Evolutionary conservation across 2,888 invertebrate genomes (phyloP), one percentile per base, ranked within the genome.

Genomic region (Drosophila atripex): DNA sequence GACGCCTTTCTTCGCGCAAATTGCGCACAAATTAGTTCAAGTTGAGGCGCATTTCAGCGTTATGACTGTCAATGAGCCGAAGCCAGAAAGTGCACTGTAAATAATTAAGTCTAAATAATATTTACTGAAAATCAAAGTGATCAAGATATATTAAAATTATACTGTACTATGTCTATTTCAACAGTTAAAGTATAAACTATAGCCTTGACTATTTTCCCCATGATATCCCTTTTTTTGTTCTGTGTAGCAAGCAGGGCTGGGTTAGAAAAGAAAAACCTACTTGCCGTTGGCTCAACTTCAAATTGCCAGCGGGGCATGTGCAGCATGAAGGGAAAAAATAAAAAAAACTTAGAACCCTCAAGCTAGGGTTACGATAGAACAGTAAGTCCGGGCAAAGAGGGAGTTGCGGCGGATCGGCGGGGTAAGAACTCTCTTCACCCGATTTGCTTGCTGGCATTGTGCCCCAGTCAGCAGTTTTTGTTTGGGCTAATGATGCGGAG

Each of bases 61-160:
- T 86, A 85, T 86, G 84, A 85, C 86, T 85, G 80, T 79, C 86
- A 85, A 85, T 85, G 84, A 85, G 86, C 65, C 84, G 60, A 63
- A 63, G 80, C 71, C 50, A 58, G 49, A 18, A 6, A 47, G 4
- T 49, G 8, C 59, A 61, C 60, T 6, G 60, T 4, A 14, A 14
- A 0, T 11, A 14, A 12, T 39, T 41, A 9, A 2, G 11, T 2
- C 11, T 5, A n/a, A 12, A 16, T 4, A 11, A 23, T 30, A 1
- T 30, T 11, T 1, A 5, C 0, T 21, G 1, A 28, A 28, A 30
- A 11, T 28, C 30, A 16, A 1, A 11, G 1, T 25, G 3, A 39
- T 21, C 9, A 4, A 0, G 3, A 21, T 21, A 11, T 21, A 21
- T 30, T 1, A 11, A 0, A 6, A 16, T 3, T 1, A 1, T 9